phyloP scores from a whole-genome alignment of 2,888 invertebrate genomes.

The Melolontha melolontha region DNA sequence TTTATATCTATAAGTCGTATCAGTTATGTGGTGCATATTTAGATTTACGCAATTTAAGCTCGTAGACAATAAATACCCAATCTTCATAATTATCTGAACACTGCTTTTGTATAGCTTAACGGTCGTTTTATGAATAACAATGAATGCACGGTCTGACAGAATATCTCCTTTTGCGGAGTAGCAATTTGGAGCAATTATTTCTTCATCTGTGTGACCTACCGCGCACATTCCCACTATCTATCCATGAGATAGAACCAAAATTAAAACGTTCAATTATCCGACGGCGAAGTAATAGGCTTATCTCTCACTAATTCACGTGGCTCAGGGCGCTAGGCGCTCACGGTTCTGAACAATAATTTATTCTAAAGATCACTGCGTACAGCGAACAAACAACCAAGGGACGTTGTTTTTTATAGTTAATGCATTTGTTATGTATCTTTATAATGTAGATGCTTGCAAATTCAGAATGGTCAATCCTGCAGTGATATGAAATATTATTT shows the following conservation, averaged over 20 bases:
- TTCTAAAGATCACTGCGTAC: slow-evolving; percentile 17
- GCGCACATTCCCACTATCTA: slow-evolving; percentile 12
- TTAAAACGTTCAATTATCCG: slow-evolving; percentile 24
- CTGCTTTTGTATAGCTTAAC: not conserved
- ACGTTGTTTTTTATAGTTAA: not conserved
- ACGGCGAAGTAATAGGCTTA: not conserved
- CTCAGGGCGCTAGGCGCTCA: slow-evolving; percentile 23
- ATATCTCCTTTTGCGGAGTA: slow-evolving; percentile 12
- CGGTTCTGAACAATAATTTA: slow-evolving; percentile 17
- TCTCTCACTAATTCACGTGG: slow-evolving; percentile 10
- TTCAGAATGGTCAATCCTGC: not conserved
- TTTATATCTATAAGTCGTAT: too few species aligned
- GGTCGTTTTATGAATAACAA: slow-evolving; percentile 2
- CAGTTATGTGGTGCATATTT: too few species aligned
- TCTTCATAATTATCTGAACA: too few species aligned
- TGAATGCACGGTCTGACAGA: not conserved
- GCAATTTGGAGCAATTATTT: slow-evolving; percentile 16
- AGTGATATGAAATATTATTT: too few species aligned
- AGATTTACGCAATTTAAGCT: too few species aligned
- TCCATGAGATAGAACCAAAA: not conserved
- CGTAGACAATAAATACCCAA: too few species aligned
- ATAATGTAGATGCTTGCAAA: not conserved
- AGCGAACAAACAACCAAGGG: slow-evolving; percentile 12
- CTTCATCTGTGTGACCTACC: slow-evolving; percentile 2
- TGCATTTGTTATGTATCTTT: not conserved